phyloP scores from a whole-genome alignment of 2,797 vertebrate species.

The Huso huso region DNA sequence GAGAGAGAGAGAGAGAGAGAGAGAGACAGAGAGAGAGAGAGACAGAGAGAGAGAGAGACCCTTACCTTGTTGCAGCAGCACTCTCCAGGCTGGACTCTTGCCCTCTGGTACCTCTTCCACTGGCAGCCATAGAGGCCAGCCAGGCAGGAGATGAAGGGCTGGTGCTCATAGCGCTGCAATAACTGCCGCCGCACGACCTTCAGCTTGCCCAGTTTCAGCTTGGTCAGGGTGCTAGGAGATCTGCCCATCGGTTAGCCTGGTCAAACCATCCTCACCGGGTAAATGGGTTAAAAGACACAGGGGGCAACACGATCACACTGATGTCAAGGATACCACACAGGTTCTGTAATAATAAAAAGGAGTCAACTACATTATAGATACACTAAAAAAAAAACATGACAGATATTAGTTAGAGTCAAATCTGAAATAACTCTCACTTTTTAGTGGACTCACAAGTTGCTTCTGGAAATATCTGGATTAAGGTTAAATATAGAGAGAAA shows the following conservation, averaged over 20 bases:
- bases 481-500: no score
- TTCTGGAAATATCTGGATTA: no score
- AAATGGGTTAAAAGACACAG: neutral
- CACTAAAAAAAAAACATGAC: no score
- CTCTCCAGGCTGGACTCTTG: slow-evolving; percentile 60
- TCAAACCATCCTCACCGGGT: slow-evolving; percentile 52
- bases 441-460: no score
- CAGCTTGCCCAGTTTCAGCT: slow-evolving; percentile 68
- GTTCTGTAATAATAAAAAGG: neutral
- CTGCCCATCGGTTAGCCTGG: slow-evolving; percentile 49
- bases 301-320: neutral
- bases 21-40: no score
- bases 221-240: slow-evolving; percentile 47
- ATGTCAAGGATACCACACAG: neutral
- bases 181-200: slow-evolving; percentile 68
- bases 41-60: neutral
- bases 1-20: no score
- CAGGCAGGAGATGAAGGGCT: slow-evolving; percentile 75
- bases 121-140: slow-evolving; percentile 81
- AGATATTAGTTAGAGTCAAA: no score
- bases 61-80: slow-evolving; percentile 75
- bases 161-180: slow-evolving; percentile 68
- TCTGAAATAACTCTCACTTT: no score
- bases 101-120: slow-evolving; percentile 71
- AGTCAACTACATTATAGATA: no score